Base-by-base conservation (phyloP, 2,888 invertebrate genomes). In the Drosophila atroscutellata region DNA sequence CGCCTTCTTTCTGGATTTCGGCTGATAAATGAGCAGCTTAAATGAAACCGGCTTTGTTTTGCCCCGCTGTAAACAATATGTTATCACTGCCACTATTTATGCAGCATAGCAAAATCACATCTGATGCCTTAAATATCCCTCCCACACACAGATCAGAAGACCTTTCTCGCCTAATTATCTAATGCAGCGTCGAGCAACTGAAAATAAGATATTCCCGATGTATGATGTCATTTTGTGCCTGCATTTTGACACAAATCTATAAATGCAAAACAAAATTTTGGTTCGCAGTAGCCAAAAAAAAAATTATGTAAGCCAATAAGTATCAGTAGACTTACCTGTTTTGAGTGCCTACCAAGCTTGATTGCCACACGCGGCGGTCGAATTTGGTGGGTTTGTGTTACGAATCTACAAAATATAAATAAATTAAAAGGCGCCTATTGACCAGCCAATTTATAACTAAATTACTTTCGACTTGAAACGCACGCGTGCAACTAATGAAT, bases 231-330 rank as follows among this genome's bases (percentile, higher is more conserved):
- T 77, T 62, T 45, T 36, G 20, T 45, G 55, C 36, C 50, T 83
- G 78, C 82, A 81, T 28, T 71, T 56, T 47, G 62, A 37, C 54
- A 52, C 11, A 67, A 78, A 36, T 70, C 63, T 57, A 52, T 56
- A 54, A 61, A 56, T 36, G 62, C 54, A 64, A 78, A 76, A 71
- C 52, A 57, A 69, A 69, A 62, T 58, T 84, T 84, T 70, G 60
- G 57, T 3, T 56, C 49, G 30, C 62, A 60, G 26, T 39, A 71
- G 62, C 32, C 37, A 42, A n/a, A 15, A 54, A 78, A 84, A 86
- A 59, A 81, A 86, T 83, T 83, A 83, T 83, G 76, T 83, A 83
- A 83, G 83, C 61, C 45, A n/a, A 15, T 37, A 18, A 36, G 55
- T 30, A 8, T 30, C 34, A 34, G 26, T 7, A 1, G 7, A 26